Evolutionary conservation across 2,888 invertebrate genomes (phyloP), one percentile per base, ranked within the genome.

Genomic region (Taenaris catops): DNA sequence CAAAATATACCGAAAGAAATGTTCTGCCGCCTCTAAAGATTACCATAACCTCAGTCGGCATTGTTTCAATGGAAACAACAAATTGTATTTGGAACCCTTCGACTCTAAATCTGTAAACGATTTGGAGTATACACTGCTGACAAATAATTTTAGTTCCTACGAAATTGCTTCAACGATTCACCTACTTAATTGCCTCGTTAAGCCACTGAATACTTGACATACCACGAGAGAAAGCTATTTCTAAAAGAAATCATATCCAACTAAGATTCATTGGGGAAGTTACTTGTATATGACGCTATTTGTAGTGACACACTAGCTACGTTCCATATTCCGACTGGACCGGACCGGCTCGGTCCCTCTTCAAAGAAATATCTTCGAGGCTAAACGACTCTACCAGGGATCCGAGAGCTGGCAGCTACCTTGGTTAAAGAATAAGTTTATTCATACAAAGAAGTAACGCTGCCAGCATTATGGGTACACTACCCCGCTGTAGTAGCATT

Each of bases 111-210:
- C 66, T 72, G 78, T 80, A 75, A 73, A 70, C 78, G 69, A 78
- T 80, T 74, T 75, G 68, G 65, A 67, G 72, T 78, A 81, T 78
- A 58, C 61, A 55, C 59, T 58, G 68, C 63, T 71, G 76, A 83
- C 79, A 76, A 81, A 81, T 76, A 79, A 78, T 78, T 83, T 68
- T 53, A 59, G 63, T 57, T 73, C 76, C 74, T n/a, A n/a, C n/a
- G n/a, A 38, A 79, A 83, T 79, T 64, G 66, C 61, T 70, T 47
- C 57, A 63, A 71, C 71, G 69, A 66, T 68, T 53, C 69, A 63
- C 62, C 63, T 59, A 57, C 59, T 66, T 68, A 70, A 67, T 61
- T 51, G 61, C 49, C 61, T 64, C 68, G 72, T 75, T 73, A 59
- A 55, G 49, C 47, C 49, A 48, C 58, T 55, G 53, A 59, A 64